Conservation (phyloP, 2,797 vertebrate species). For the Threskiornis aethiopicus region DNA sequence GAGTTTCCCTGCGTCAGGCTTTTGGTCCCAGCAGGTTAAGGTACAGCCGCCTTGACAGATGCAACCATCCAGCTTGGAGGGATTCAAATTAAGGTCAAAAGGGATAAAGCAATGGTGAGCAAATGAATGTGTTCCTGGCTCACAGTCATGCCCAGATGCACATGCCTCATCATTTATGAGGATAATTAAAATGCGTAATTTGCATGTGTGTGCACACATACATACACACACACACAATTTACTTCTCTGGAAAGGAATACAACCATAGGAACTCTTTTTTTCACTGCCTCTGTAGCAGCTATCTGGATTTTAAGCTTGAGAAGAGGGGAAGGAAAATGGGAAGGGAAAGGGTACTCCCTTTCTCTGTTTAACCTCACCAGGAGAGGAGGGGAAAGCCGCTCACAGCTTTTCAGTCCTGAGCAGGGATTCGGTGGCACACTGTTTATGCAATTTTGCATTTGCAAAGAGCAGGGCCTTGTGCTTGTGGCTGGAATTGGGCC, state of each 20-base stretch:
- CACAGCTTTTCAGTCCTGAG: background rate
- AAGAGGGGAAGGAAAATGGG: background rate
- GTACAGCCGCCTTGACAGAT: background rate
- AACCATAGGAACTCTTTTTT: background rate
- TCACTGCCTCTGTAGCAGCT: background rate
- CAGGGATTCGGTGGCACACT: rapidly evolving
- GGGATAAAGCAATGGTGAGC: slow-evolving; percentile 12
- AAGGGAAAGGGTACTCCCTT: background rate
- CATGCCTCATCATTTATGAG: background rate
- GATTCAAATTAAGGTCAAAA: slow-evolving; percentile 53
- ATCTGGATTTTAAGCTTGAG: background rate
- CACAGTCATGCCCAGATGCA: slow-evolving; percentile 27
- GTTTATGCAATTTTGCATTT: background rate
- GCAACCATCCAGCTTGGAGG: background rate
- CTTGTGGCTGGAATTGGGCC: background rate
- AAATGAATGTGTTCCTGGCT: background rate
- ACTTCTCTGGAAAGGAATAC: background rate
- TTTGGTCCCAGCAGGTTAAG: slow-evolving; percentile 42
- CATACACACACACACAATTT: background rate
- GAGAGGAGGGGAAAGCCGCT: background rate
- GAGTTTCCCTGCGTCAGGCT: background rate
- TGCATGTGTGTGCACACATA: background rate
- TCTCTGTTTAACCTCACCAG: background rate
- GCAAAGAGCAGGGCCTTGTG: background rate
- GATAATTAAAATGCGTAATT: slow-evolving; percentile 28